phyloP scores from a whole-genome alignment of 2,113 vertebrate genomes.

The Lagopus leucura region DNA sequence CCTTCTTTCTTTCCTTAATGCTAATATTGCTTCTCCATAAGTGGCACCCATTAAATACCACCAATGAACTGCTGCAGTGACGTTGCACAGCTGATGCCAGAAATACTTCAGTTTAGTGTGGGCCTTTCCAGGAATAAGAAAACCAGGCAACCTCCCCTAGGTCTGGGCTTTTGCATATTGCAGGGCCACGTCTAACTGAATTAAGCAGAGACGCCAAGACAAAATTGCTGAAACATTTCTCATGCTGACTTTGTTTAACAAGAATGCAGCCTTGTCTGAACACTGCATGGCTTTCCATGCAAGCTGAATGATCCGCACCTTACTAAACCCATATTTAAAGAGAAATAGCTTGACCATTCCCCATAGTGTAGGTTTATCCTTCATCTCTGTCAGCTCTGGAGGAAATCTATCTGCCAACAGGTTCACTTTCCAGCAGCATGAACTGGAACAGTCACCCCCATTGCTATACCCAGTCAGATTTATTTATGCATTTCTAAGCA shows the following conservation, averaged over 20 bases:
- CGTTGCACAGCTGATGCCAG: constrained; percentile 35
- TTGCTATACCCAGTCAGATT: background rate
- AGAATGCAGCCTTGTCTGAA: constrained; percentile 41
- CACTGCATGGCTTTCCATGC: background rate
- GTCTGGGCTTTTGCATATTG: constrained; percentile 53
- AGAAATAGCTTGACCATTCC: background rate
- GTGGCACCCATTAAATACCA: constrained; percentile 11
- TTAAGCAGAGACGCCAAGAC: constrained; percentile 63
- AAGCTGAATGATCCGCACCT: background rate
- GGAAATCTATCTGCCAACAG: background rate
- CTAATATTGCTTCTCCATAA: background rate
- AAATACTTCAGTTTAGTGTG: constrained; percentile 52
- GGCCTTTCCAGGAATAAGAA: constrained; percentile 66
- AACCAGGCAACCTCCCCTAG: constrained; percentile 18
- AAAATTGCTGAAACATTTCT: constrained; percentile 70
- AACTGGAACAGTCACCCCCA: background rate
- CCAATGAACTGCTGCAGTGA: constrained; percentile 19
- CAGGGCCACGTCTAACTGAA: constrained; percentile 65
- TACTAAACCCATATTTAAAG: constrained; percentile 10
- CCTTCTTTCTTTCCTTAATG: background rate
- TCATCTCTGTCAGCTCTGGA: background rate
- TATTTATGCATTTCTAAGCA: background rate
- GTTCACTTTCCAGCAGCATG: background rate
- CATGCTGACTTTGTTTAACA: constrained; percentile 60
- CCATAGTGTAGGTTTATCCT: background rate